Evolutionary conservation across 2,888 invertebrate species (phyloP), one percentile per base, ranked within the genome.

Genomic region (Trypoxylon attenuatum): DNA sequence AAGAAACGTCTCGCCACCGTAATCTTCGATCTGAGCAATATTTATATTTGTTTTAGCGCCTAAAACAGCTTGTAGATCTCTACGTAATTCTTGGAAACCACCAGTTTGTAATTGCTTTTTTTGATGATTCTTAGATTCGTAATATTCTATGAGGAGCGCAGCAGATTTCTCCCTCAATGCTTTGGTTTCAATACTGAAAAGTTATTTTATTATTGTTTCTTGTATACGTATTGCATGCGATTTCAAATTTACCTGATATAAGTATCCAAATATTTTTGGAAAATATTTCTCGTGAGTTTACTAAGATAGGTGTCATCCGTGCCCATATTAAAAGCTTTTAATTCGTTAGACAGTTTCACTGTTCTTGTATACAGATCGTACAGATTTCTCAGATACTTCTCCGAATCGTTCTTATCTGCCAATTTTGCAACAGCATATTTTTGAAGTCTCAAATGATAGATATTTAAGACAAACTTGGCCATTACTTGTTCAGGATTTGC

Each of bases 401-500:
- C 96, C 15, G 94, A 91, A 82, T 96, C 95, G 69, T 91, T 91
- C 82, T 93, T 94, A 79, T 95, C 94, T 1, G 92, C 91, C 50
- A 99, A 88, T 82, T 93, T 94, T 0, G 93, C 93, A 65, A 93
- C 92, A 22, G 97, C 93, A 82, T 95, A 94, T 83, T 95, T 95
- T 89, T 94, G 93, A 39, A 96, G 89, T 86, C 96, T 96, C 5
- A 96, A 89, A 77, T 96, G 96, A 87, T 97, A 99, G 65, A 99
- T 94, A 86, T 98, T 98, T 15, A 98, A 90, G 43, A 99, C 95
- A 87, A 98, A 97, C 89, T 99, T 99, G 60, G 96, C 95, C 96
- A 99, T 97, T 5, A 99, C 98, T 89, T 96, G 96, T 74, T 98
- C 96, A 0, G 98, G 97, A 87, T 96, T 97, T 4, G 93, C 93